Conservation (phyloP, 2,888 invertebrate genomes). For the Leptinotarsa rubiginosa region DNA sequence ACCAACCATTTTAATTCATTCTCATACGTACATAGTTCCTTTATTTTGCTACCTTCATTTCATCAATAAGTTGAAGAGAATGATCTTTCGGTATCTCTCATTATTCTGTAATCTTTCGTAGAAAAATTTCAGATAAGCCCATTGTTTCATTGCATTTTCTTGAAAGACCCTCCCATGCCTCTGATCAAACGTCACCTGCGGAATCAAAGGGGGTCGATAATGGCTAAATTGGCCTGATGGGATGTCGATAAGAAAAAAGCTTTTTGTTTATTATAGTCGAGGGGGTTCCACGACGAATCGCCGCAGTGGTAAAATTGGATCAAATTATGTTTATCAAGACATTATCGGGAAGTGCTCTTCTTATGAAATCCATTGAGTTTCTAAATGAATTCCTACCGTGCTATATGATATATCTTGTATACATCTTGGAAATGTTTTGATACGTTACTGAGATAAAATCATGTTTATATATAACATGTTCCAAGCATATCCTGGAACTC, state of each 20-base stretch:
- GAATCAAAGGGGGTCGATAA: not conserved
- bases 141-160: not conserved
- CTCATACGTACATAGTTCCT: no score
- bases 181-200: not conserved
- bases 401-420: not conserved
- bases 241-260: slow-evolving; percentile 8
- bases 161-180: not conserved
- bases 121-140: not conserved
- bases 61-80: no score
- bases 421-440: no score
- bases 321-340: slow-evolving; percentile 7
- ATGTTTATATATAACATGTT: no score
- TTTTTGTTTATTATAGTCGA: slow-evolving; percentile 7
- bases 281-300: not conserved
- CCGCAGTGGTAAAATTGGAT: not conserved
- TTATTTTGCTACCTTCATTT: no score
- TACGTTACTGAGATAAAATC: no score
- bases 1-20: no score
- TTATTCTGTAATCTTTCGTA: no score
- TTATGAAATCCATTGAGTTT: not conserved
- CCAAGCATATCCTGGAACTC: no score
- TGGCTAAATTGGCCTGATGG: slow-evolving; percentile 8
- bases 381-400: not conserved
- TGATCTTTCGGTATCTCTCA: no score
- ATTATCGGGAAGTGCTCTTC: not conserved